Evolutionary conservation across 1,140 invertebrate species (phyloP), one percentile per base, ranked within the genome.

Genomic region (Rhagoletis zephyria): DNA sequence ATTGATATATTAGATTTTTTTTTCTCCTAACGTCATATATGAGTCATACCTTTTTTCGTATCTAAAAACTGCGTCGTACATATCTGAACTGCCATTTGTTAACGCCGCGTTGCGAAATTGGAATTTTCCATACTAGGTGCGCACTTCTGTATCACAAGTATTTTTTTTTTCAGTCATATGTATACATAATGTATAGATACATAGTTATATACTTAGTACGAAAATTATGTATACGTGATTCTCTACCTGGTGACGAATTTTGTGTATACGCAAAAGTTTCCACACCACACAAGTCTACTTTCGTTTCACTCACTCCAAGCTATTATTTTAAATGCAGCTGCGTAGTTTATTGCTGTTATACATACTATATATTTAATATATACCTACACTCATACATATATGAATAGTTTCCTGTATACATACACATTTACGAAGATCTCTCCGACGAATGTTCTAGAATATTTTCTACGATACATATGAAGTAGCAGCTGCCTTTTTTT

Each of bases 31-130:
- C 51, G 4, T 56, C 51, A 56, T 56, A 56, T 1, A 56, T 56
- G 9, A 4, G 51, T 56, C 51, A 56, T 56, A 56, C 9, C n/a
- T 56, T 56, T 56, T 4, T 56, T 56, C 51, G 51, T 56, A 9
- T 56, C 9, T 56, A 56, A 56, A 1, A 56, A 9, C 51, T 56
- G 9, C 51, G 51, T 56, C 51, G 51, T 1, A 6, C 51, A 56
- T 56, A 56, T 56, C 51, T 56, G 0, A 56, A 6, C 9, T 56
- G n/a, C 51, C 4, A 56, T 56, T 6, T 56, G 9, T 70, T 40
- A 74, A 3, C 67, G 67, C 67, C 45, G 45, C n/a, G 40, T 74
- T 74, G 67, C 12, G 67, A 74, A 74, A 48, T 74, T 16, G 12
- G 45, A 74, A 16, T n/a, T 74, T 48, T n/a, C 40, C 67, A 74